Conservation (phyloP, 2,113 vertebrate species). For the Alligator sinensis region DNA sequence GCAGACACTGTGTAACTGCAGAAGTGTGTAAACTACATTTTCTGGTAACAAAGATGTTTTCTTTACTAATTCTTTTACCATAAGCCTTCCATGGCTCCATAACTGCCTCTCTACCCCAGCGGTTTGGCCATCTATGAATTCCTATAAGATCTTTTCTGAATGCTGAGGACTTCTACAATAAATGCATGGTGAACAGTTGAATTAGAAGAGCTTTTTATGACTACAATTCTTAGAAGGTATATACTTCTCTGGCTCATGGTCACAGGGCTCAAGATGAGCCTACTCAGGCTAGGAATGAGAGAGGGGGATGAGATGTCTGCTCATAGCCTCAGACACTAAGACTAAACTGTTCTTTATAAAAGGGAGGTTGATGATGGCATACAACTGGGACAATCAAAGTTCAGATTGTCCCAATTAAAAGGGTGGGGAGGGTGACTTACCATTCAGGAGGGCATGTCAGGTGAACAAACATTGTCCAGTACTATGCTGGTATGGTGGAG, state of each 20-base stretch:
- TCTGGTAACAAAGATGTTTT: background rate
- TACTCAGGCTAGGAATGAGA: background rate
- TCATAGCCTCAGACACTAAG: too few species aligned
- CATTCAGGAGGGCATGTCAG: too few species aligned
- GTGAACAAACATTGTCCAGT: too few species aligned
- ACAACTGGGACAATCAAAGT: too few species aligned
- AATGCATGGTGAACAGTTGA: background rate
- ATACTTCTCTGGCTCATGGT: background rate
- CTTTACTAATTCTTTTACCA: background rate
- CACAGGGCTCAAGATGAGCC: accelerated
- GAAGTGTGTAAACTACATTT: background rate
- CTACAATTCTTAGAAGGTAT: background rate
- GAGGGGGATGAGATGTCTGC: background rate
- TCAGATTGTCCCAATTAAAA: too few species aligned
- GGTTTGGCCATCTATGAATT: background rate
- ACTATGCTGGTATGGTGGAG: too few species aligned
- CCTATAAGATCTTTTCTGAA: background rate
- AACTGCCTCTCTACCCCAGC: background rate
- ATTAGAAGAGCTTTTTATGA: background rate
- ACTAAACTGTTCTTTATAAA: too few species aligned
- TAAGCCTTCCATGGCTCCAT: background rate
- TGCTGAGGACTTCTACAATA: background rate
- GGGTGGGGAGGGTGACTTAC: too few species aligned
- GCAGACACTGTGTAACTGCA: background rate
- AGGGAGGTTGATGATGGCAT: too few species aligned